These are phyloP conservation scores for Pterocles orientalis DNA, from an alignment of 2,113 vertebrate species.

Conservation along the genomic window DNA sequence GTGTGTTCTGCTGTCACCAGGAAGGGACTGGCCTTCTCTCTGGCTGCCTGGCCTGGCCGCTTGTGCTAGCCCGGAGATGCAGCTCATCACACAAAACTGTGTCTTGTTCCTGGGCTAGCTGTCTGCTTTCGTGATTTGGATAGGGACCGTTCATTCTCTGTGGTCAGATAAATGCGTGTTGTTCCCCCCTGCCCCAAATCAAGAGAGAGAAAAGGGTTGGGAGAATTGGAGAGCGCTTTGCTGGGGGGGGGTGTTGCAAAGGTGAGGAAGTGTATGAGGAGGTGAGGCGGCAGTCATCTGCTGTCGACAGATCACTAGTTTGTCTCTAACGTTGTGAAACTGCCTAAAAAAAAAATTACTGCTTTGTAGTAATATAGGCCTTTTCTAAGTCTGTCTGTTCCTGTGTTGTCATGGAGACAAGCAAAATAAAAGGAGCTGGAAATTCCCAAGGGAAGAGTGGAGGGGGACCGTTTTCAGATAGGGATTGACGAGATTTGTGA, in stretches of 20 bases:
- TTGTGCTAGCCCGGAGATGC: rapidly evolving
- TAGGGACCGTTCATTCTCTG: rapidly evolving
- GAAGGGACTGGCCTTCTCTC: background rate
- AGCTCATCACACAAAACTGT: rapidly evolving
- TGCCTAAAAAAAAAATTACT: background rate
- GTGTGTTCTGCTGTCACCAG: rapidly evolving
- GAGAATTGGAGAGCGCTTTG: background rate
- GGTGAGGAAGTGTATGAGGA: background rate
- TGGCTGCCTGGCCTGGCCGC: background rate
- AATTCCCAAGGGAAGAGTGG: background rate
- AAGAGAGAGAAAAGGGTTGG: background rate
- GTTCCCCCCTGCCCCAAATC: rapidly evolving
- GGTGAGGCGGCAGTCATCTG: background rate
- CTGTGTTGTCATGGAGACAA: constrained; percentile 58
- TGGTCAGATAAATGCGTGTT: background rate
- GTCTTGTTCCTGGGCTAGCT: too few species aligned
- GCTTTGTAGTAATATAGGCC: background rate
- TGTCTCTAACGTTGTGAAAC: background rate
- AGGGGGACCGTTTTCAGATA: background rate
- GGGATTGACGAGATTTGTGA: background rate
- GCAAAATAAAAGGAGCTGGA: constrained; percentile 24
- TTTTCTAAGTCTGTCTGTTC: background rate
- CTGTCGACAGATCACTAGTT: rapidly evolving
- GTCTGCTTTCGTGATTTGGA: rapidly evolving
- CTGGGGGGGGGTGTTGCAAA: too few species aligned